phyloP scores from a whole-genome alignment of 2,888 invertebrate genomes.

The Octodonta nipae region DNA sequence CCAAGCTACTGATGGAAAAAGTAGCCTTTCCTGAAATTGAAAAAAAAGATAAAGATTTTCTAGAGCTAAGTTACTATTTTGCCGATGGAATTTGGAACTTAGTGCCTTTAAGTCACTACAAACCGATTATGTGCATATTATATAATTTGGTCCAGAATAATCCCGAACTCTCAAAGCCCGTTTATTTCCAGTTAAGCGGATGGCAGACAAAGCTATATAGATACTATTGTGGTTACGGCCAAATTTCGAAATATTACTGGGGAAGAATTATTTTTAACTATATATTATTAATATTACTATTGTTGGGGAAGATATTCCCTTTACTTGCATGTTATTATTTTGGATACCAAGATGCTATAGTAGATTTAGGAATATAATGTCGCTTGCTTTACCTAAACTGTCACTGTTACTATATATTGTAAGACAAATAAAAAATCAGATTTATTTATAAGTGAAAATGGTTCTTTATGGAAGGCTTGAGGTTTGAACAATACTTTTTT shows the following conservation, averaged over 20 bases:
- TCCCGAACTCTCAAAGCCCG: neutral
- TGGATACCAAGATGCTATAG: neutral
- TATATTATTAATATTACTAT: neutral
- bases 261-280: neutral
- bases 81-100: conserved; percentile 57
- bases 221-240: too few species aligned
- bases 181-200: neutral
- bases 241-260: neutral
- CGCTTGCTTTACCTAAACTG: too few species aligned
- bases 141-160: conserved; percentile 14
- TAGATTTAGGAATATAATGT: too few species aligned
- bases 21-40: conserved; percentile 50
- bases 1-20: conserved; percentile 43
- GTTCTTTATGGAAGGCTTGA: too few species aligned
- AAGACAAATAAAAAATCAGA: too few species aligned
- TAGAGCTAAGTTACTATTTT: conserved; percentile 49
- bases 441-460: too few species aligned
- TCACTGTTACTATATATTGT: too few species aligned
- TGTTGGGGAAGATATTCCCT: neutral
- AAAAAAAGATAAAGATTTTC: conserved; percentile 47
- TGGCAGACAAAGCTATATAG: too few species aligned
- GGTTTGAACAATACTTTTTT: too few species aligned
- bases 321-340: neutral
- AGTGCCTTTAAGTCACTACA: conserved; percentile 46
- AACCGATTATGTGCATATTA: conserved; percentile 39